phyloP scores from a whole-genome alignment of 2,888 invertebrate species.

The Lagria hirta region DNA sequence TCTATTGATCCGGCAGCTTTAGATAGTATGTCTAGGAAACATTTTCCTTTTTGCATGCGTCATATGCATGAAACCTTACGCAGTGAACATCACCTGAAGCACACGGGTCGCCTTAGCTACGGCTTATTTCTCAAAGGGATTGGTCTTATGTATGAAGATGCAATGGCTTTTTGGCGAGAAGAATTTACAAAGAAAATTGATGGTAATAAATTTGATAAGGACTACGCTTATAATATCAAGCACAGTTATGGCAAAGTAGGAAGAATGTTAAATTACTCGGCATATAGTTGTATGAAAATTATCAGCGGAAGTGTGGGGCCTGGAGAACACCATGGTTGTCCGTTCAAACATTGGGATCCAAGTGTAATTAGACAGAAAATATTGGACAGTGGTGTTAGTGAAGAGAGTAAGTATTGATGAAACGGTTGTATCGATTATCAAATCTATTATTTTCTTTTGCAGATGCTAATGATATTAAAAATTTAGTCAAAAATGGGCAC shows the following conservation, averaged over 20 bases:
- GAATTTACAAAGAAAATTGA: slow-evolving; percentile 89
- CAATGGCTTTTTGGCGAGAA: slow-evolving; percentile 84
- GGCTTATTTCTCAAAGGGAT: slow-evolving; percentile 94
- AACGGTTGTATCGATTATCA: too few species aligned
- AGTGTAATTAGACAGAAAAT: slow-evolving; percentile 72
- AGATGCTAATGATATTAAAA: slow-evolving; percentile 72
- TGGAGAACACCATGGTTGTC: slow-evolving; percentile 91
- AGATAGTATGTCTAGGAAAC: slow-evolving; percentile 75
- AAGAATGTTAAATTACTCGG: slow-evolving; percentile 82
- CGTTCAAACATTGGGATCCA: slow-evolving; percentile 81
- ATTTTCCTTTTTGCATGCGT: slow-evolving; percentile 97
- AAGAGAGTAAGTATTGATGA: slow-evolving; percentile 60
- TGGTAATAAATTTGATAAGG: slow-evolving; percentile 86
- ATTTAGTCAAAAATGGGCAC: slow-evolving; percentile 73
- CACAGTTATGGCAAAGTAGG: slow-evolving; percentile 97
- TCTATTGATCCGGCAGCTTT: slow-evolving; percentile 53
- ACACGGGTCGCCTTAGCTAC: slow-evolving; percentile 87
- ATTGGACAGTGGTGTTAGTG: slow-evolving; percentile 64
- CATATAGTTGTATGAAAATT: slow-evolving; percentile 89
- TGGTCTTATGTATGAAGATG: slow-evolving; percentile 88
- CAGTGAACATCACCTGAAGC: slow-evolving; percentile 83
- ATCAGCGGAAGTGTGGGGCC: slow-evolving; percentile 74
- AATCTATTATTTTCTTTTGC: too few species aligned
- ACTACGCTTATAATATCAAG: slow-evolving; percentile 86
- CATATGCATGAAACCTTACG: slow-evolving; percentile 79